phyloP scores from a whole-genome alignment of 2,797 vertebrate genomes.

The Cyprinodon diabolis region DNA sequence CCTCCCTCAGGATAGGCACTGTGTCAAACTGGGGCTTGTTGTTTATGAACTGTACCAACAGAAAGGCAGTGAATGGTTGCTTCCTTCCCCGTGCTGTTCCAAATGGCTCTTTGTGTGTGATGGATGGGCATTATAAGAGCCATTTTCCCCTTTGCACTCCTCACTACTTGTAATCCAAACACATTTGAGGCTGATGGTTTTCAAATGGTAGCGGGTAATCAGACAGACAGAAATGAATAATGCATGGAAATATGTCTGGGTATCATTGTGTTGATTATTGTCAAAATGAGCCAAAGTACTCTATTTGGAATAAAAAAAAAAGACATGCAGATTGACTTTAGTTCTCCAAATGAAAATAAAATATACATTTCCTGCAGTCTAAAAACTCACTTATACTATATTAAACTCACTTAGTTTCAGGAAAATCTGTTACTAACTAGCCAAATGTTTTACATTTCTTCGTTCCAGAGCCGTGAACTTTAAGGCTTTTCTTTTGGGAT shows the following conservation, averaged over 20 bases:
- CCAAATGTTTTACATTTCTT: background rate
- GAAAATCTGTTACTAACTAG: background rate
- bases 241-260: slow-evolving; percentile 73
- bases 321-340: slow-evolving; percentile 27
- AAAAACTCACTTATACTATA: slow-evolving; percentile 3
- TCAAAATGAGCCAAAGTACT: slow-evolving; percentile 53
- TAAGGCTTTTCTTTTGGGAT: background rate
- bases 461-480: background rate
- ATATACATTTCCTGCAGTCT: slow-evolving; percentile 12
- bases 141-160: slow-evolving; percentile 57
- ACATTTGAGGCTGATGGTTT: slow-evolving; percentile 76
- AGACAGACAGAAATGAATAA: slow-evolving; percentile 76
- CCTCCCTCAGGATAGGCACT: slow-evolving; percentile 50
- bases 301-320: slow-evolving; percentile 45
- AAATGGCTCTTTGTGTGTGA: slow-evolving; percentile 65
- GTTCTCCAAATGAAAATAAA: slow-evolving; percentile 14
- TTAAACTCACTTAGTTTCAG: background rate
- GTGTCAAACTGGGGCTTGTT: slow-evolving; percentile 55
- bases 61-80: slow-evolving; percentile 47
- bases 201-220: slow-evolving; percentile 73
- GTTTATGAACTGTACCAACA: slow-evolving; percentile 61
- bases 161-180: slow-evolving; percentile 71
- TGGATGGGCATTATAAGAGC: slow-evolving; percentile 59
- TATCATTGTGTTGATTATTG: slow-evolving; percentile 74
- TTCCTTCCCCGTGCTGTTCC: slow-evolving; percentile 34